Percentiles rank a stretch among this genome's conserved stretches.
These are phyloP conservation scores for Donacobius atricapilla DNA, from an alignment of 2,113 vertebrate genomes.

Conservation along the genomic window DNA sequence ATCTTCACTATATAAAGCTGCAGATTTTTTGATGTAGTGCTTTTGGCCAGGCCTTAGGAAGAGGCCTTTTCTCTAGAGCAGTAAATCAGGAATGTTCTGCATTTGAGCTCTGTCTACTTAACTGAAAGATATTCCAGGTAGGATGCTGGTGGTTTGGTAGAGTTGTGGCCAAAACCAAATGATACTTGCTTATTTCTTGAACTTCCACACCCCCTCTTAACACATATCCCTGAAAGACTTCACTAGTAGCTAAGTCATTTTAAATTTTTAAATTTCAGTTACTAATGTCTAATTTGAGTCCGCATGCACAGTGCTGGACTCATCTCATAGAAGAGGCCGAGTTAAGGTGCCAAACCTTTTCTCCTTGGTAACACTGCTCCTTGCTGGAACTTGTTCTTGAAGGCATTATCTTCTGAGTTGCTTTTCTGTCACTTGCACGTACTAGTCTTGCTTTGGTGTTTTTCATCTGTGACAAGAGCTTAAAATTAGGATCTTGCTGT, in stretches of 20 bases:
- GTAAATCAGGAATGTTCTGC: neutral
- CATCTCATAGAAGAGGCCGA: neutral
- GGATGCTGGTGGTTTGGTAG: neutral
- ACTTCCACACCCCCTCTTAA: neutral
- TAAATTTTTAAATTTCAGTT: neutral
- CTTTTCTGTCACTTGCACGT: neutral
- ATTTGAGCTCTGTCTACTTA: neutral
- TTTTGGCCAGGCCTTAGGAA: neutral
- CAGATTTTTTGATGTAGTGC: neutral
- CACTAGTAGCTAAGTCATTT: neutral
- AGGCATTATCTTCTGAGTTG: neutral
- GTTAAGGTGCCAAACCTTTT: neutral
- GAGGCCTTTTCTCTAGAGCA: neutral
- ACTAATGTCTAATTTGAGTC: neutral
- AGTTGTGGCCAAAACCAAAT: neutral
- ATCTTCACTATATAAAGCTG: neutral
- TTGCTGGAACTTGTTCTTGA: neutral
- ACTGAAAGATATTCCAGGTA: neutral
- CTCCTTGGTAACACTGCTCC: neutral
- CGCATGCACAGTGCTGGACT: neutral
- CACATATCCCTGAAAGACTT: neutral
- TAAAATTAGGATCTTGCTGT: neutral
- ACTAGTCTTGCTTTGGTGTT: neutral
- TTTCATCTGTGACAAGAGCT: neutral
- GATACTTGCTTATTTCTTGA: neutral